These are phyloP conservation scores for Tonatia bakeri DNA, from an alignment of 2,113 vertebrate genomes.

Conservation along the genomic window DNA sequence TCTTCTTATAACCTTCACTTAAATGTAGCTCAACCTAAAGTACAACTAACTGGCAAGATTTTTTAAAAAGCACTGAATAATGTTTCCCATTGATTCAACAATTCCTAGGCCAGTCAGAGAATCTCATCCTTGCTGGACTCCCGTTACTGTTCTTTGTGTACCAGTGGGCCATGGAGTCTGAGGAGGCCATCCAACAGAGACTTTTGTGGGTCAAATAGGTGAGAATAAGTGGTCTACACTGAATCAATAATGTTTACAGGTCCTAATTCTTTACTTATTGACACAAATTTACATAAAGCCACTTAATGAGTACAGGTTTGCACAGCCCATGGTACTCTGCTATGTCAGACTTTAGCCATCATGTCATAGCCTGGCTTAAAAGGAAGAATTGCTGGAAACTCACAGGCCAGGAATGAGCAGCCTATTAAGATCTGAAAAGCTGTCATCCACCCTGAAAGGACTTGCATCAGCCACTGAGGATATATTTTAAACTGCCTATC, in stretches of 20 bases:
- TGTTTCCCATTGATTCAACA: conserved; percentile 1
- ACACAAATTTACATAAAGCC: conserved; percentile 78
- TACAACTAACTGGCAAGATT: not conserved
- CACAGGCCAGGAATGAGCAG: conserved; percentile 86
- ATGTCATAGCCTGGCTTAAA: conserved; percentile 79
- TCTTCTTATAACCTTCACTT: conserved; percentile 11
- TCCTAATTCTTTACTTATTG: conserved; percentile 82
- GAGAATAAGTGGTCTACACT: conserved; percentile 71
- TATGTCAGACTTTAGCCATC: conserved; percentile 80
- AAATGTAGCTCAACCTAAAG: not conserved
- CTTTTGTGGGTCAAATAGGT: conserved; percentile 71
- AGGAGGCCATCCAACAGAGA: conserved; percentile 55
- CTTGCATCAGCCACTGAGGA: conserved; percentile 87
- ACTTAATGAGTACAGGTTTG: conserved; percentile 77
- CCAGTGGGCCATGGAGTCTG: conserved; percentile 23
- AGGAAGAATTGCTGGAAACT: conserved; percentile 82
- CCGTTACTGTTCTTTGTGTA: not conserved
- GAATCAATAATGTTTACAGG: conserved; percentile 72
- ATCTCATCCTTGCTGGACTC: conserved; percentile 27
- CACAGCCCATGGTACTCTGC: conserved; percentile 71
- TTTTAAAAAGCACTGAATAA: not conserved
- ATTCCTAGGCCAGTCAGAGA: conserved; percentile 31
- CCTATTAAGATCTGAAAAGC: conserved; percentile 94
- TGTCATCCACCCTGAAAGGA: conserved; percentile 88
- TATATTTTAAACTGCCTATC: conserved; percentile 90